Evolutionary conservation across 2,113 vertebrate species (phyloP).

Genomic region (Oreochromis tanganicae): DNA sequence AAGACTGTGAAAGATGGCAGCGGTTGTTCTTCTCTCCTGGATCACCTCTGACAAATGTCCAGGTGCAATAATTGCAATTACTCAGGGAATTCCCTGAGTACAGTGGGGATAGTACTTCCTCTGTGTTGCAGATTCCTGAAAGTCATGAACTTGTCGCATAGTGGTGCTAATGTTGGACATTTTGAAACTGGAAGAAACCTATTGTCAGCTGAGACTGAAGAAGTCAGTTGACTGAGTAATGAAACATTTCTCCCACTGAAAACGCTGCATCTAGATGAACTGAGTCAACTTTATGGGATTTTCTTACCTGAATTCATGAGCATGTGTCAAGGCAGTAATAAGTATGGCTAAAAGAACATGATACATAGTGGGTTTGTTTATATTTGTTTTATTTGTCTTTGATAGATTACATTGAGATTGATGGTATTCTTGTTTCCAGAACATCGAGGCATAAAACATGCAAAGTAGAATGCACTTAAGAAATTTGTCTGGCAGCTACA

Average conservation of each 20-base stretch:
- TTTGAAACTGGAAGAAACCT: not conserved
- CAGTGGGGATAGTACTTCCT: not conserved
- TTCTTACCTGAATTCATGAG: not conserved
- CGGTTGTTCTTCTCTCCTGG: not conserved
- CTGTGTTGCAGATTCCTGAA: not conserved
- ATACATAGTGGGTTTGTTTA: not conserved
- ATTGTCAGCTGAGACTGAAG: not conserved
- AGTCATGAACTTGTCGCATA: not conserved
- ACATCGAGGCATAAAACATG: not conserved
- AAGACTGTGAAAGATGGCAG: not conserved
- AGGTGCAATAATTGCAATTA: not conserved
- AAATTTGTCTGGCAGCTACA: not conserved
- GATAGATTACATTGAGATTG: not conserved
- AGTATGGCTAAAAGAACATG: not conserved
- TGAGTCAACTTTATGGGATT: not conserved
- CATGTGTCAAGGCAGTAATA: not conserved
- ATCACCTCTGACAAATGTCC: not conserved
- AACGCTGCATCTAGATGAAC: not conserved
- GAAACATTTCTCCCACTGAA: not conserved
- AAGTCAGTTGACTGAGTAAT: not conserved
- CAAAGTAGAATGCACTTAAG: not conserved
- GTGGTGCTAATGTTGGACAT: not conserved
- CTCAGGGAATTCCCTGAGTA: not conserved
- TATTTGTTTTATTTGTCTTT: not conserved
- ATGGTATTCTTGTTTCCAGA: not conserved